Evolutionary conservation across 2,888 invertebrate genomes (phyloP).

Genomic region (Synergus japonicus): DNA sequence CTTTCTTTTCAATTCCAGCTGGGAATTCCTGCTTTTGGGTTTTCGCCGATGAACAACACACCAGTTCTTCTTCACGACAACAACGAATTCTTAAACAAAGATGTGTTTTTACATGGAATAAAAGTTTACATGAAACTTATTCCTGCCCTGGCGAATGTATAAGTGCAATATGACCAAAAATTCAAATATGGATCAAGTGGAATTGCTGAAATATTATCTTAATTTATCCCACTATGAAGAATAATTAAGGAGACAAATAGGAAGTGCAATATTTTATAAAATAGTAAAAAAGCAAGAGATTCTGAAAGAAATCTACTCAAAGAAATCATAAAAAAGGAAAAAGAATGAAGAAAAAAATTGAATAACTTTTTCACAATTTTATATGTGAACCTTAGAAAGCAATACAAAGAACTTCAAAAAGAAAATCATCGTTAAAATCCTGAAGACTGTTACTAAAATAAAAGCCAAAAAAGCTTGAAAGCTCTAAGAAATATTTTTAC

Average conservation of each 20-base stretch:
- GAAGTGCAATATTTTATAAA: no score
- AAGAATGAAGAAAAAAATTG: no score
- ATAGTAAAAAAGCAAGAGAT: no score
- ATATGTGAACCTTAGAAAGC: no score
- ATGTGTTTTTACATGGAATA: slow-evolving; percentile 89
- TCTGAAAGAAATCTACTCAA: no score
- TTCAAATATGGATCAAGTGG: not conserved
- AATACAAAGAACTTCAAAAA: no score
- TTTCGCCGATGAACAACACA: slow-evolving; percentile 93
- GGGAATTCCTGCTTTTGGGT: slow-evolving; percentile 91
- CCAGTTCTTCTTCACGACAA: slow-evolving; percentile 93
- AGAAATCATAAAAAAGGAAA: no score
- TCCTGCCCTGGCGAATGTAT: slow-evolving; percentile 82
- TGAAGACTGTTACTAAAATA: no score
- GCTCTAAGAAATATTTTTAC: not conserved
- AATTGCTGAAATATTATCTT: not conserved
- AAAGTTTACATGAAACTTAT: slow-evolving; percentile 87
- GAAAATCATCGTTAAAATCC: no score
- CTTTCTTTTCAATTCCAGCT: slow-evolving; percentile 75
- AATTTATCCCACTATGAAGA: not conserved
- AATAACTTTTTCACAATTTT: no score
- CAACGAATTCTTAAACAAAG: slow-evolving; percentile 90
- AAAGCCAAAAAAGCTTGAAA: not conserved
- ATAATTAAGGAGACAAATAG: not conserved
- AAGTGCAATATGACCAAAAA: slow-evolving; percentile 49